Evolutionary conservation across 1,140 invertebrate species (phyloP), one percentile per base, ranked within the genome.

Genomic region (Drosophila sproati): DNA sequence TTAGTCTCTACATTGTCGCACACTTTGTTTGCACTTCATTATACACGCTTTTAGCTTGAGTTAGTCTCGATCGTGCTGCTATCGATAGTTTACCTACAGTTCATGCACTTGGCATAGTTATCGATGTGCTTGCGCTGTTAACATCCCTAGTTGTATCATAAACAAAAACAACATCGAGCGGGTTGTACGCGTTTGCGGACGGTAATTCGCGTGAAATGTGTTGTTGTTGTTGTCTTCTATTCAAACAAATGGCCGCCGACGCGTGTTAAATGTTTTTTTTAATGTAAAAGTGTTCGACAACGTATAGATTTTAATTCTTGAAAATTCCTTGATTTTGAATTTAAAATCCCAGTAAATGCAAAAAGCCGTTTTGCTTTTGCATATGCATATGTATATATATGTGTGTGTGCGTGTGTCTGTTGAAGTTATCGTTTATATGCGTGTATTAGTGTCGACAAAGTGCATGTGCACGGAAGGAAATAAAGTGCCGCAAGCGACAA

Each of bases 231-330:
- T 60, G 29, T 64, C 57, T 48, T 67, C 37, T 57, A 59, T 76
- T 76, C 67, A 81, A 78, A 81, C 78, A 81, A 81, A 80, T 76
- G 73, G 68, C 60, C 68, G 68, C 73, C 67, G 64, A 54, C 71
- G 68, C 73, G 68, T 71, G 37, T 73, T 67, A 39, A 50, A 47
- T 79, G 61, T 79, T 60, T 55, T 55, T 20, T 67, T 50, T 55
- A 61, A 59, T 55, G 55, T 69, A 34, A 56, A 71, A 29, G 51
- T 63, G 70, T 52, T 35, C 37, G 39, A 50, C 4, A 39, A 39
- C 39, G 31, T 70, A n/a, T 55, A 31, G 63, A 55, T 57, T 61
- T 48, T 35, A 35, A n/a, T 54, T 47, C 2, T 45, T 34, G 43
- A 76, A 52, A 74, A 64, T 70, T 55, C n/a, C 20, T 20, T 20